A percentile compares a stretch with the other conserved stretches of the same genome.
Evolutionary conservation across 2,797 vertebrate species (phyloP).

Genomic region (Tarsius wallacei): DNA sequence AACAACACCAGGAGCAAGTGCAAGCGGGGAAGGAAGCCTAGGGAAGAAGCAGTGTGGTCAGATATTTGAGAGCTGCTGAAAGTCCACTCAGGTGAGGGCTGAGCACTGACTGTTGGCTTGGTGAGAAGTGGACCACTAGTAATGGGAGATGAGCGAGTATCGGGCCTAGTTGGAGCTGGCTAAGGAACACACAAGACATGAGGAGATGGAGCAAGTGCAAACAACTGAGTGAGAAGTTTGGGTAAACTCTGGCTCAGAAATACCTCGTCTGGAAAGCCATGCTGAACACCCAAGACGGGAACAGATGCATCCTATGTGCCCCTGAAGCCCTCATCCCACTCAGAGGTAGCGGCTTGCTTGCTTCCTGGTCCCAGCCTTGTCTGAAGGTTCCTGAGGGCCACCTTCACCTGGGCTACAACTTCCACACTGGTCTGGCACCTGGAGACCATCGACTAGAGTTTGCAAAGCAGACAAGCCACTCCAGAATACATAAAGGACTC

Average conservation of each 20-base stretch:
- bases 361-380: background rate
- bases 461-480: background rate
- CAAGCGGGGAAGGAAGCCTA: background rate
- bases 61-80: no score
- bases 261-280: background rate
- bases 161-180: background rate
- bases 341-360: background rate
- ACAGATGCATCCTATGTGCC: background rate
- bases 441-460: background rate
- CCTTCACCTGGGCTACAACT: background rate
- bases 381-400: background rate
- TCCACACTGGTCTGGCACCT: background rate
- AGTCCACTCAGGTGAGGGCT: background rate
- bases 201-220: background rate
- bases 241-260: background rate
- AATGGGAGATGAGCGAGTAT: rapidly evolving
- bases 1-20: background rate
- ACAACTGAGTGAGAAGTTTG: background rate
- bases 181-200: background rate
- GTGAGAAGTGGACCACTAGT: background rate
- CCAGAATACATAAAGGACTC: background rate
- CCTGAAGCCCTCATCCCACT: background rate
- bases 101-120: no score
- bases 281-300: background rate
- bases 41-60: background rate